phyloP scores from a whole-genome alignment of 2,797 vertebrate species.

The Botia kubotai region DNA sequence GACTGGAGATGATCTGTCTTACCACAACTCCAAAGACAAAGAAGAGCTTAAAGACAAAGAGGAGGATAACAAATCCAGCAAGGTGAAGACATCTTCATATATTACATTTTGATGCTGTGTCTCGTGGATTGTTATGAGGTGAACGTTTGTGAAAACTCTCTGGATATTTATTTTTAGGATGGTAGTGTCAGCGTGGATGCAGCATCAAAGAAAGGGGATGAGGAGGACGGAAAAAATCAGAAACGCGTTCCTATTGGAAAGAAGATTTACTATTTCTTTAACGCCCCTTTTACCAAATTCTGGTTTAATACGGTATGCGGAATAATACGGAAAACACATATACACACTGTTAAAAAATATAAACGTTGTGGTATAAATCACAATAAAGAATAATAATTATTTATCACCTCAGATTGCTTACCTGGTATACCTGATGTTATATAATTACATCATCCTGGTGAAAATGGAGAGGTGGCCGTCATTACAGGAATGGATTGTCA shows the following conservation, averaged over 20 bases:
- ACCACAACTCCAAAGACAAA: constrained; percentile 82
- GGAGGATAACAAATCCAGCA: constrained; percentile 86
- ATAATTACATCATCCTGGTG: constrained; percentile 97
- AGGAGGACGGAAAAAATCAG: constrained; percentile 88
- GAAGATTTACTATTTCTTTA: constrained; percentile 95
- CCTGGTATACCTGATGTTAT: constrained; percentile 92
- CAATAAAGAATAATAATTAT: neutral
- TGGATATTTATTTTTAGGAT: constrained; percentile 75
- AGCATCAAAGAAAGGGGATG: constrained; percentile 89
- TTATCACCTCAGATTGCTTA: constrained; percentile 84
- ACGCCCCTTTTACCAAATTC: constrained; percentile 97
- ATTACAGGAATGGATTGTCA: constrained; percentile 92
- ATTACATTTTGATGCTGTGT: neutral
- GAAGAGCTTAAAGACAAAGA: constrained; percentile 89
- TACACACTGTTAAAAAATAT: neutral
- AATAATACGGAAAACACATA: neutral
- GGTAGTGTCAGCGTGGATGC: constrained; percentile 76
- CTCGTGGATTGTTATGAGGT: neutral
- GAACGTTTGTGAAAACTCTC: neutral
- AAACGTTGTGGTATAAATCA: neutral
- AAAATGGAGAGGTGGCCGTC: constrained; percentile 95
- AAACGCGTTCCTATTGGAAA: constrained; percentile 88
- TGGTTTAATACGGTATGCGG: constrained; percentile 96
- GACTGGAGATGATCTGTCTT: constrained; percentile 87
- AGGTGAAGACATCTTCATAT: constrained; percentile 46